Evolutionary conservation across 2,888 invertebrate genomes (phyloP).

Genomic region (Stratiomys singularior): DNA sequence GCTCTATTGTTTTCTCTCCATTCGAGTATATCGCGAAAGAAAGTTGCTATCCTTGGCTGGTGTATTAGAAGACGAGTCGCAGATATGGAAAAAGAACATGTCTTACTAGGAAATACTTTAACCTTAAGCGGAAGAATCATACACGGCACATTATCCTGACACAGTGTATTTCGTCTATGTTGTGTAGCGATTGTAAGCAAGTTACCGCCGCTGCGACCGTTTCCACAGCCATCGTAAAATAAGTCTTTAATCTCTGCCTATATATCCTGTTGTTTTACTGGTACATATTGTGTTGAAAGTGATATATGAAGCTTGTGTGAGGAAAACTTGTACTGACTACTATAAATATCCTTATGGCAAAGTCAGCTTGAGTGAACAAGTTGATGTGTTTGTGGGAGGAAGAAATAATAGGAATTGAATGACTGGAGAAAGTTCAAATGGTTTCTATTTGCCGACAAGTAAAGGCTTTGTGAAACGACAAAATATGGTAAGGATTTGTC

Average conservation of each 20-base stretch:
- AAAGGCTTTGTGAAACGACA: too few relatives aligned
- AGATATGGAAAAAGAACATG: neutral
- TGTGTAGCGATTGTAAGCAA: neutral
- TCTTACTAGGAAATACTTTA: neutral
- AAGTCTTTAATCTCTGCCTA: constrained; percentile 19
- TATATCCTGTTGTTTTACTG: neutral
- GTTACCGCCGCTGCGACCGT: too few relatives aligned
- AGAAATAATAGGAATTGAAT: neutral
- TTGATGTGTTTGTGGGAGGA: neutral
- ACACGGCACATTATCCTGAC: neutral
- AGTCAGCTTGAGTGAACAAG: neutral
- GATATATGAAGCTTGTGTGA: neutral
- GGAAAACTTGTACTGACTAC: neutral
- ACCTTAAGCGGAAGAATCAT: neutral
- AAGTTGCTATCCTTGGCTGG: too few relatives aligned
- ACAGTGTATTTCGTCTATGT: neutral
- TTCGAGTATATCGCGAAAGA: neutral
- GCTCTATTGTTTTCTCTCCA: constrained; percentile 8
- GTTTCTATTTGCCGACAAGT: too few relatives aligned
- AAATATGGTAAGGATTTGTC: too few relatives aligned
- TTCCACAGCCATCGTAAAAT: neutral
- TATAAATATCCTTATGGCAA: neutral
- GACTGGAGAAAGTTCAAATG: neutral
- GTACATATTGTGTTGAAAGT: constrained; percentile 1
- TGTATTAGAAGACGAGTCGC: neutral